phyloP scores from a whole-genome alignment of 2,797 vertebrate genomes.

The Pyrocephalus nanus region DNA sequence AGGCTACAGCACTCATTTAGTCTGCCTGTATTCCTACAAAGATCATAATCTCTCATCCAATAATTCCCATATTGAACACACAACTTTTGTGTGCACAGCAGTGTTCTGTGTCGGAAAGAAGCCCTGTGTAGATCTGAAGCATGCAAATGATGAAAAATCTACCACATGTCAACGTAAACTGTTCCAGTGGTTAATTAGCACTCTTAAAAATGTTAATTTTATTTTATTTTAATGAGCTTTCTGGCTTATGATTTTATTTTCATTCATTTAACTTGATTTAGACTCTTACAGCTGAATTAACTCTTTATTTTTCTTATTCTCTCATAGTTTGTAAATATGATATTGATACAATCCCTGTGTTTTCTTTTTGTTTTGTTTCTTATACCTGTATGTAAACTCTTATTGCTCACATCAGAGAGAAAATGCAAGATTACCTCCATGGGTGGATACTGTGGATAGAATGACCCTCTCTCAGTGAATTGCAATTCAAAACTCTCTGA shows the following conservation, averaged over 20 bases:
- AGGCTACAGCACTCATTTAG: background rate
- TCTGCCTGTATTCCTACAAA: rapidly evolving
- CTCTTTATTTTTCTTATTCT: background rate
- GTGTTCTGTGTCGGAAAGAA: background rate
- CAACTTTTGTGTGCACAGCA: background rate
- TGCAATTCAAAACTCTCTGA: background rate
- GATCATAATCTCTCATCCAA: background rate
- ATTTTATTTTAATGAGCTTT: background rate
- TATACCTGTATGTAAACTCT: background rate
- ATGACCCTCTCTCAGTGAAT: background rate
- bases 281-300: background rate
- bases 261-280: background rate
- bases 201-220: background rate
- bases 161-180: background rate
- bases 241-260: background rate
- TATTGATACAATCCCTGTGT: background rate
- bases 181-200: background rate
- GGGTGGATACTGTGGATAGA: background rate
- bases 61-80: background rate
- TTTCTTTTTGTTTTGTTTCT: background rate
- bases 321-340: background rate
- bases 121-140: background rate
- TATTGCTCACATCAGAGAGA: background rate
- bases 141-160: background rate
- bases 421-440: background rate